Base-by-base conservation (phyloP, 2,113 vertebrate genomes). In the Pica pica region DNA sequence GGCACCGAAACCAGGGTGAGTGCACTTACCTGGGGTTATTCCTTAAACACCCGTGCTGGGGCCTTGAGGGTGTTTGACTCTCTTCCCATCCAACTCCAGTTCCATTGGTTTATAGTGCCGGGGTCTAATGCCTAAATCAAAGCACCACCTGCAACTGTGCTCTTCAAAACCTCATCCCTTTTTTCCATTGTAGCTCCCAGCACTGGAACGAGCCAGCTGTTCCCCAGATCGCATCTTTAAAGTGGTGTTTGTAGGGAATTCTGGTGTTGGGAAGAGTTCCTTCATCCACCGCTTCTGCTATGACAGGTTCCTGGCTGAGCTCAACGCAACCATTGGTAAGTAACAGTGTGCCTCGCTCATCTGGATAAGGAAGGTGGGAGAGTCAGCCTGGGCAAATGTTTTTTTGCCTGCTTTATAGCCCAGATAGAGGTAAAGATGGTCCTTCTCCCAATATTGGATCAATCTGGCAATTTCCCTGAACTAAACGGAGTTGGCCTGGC, bases 161-260 rank as follows among this genome's bases (percentile, higher is more conserved):
- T 79, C 50, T 69, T 59, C 33, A 37, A 87, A 89, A 59, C 67
- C 24, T 33, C 20, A 6, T 49, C 31, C 10, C 17, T 87, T 74
- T 90, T 50, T 88, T 61, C 85, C 15, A 2, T 35, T 81, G 52
- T 37, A 95, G 89, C 71, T 95, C n/a, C 95, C 94, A 82, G 73
- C 60, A 57, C 35, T 83, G 73, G 97, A 94, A 65, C 21, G 87
- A 83, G 35, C 26, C 60, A 67, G 39, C 56, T 94, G 22, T 28
- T 94, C 89, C 82, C 98, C 96, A 41, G 97, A 98, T 42, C 96
- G 68, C 90, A 90, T 98, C 80, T 99, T 99, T 95, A 99, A 99
- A 93, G 98, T 98, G 95, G 98, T 99, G 26, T 98, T 99, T 97
- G 94, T 99, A 65, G 98, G 98, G 46, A 98, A 98, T 87, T 98